Evolutionary conservation across 1,140 invertebrate species (phyloP).

Genomic region (Spodoptera litura): DNA sequence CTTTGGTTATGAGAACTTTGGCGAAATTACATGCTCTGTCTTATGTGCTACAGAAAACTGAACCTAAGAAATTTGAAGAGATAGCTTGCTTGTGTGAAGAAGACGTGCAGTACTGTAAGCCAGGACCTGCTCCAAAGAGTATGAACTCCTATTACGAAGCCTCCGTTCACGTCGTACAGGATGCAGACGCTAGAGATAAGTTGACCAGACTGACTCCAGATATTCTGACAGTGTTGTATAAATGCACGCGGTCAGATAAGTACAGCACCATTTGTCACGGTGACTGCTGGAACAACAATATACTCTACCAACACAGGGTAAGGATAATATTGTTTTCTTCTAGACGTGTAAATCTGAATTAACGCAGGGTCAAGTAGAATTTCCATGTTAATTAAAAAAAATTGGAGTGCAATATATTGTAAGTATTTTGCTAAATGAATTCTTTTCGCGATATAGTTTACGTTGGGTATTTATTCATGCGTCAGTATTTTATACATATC

Average conservation of each 20-base stretch:
- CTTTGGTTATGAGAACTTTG: slow-evolving; percentile 70
- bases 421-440: too few relatives aligned
- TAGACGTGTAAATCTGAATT: background rate
- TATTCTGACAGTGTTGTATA: slow-evolving; percentile 63
- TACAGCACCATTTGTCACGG: slow-evolving; percentile 73
- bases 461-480: too few relatives aligned
- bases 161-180: slow-evolving; percentile 65
- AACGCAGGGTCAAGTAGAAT: too few relatives aligned
- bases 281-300: slow-evolving; percentile 77
- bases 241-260: slow-evolving; percentile 59
- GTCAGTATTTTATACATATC: too few relatives aligned
- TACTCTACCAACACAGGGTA: slow-evolving; percentile 70
- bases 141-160: slow-evolving; percentile 68
- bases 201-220: slow-evolving; percentile 58
- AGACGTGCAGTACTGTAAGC: slow-evolving; percentile 69
- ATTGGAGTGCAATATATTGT: too few relatives aligned
- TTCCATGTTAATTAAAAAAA: too few relatives aligned
- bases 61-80: slow-evolving; percentile 63
- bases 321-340: slow-evolving; percentile 38
- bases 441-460: too few relatives aligned
- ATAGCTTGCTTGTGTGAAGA: slow-evolving; percentile 59
- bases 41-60: slow-evolving; percentile 65
- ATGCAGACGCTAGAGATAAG: slow-evolving; percentile 58
- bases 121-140: slow-evolving; percentile 58
- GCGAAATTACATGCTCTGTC: slow-evolving; percentile 78